phyloP scores from a whole-genome alignment of 2,888 invertebrate genomes.

The Halictus quadricinctus region DNA sequence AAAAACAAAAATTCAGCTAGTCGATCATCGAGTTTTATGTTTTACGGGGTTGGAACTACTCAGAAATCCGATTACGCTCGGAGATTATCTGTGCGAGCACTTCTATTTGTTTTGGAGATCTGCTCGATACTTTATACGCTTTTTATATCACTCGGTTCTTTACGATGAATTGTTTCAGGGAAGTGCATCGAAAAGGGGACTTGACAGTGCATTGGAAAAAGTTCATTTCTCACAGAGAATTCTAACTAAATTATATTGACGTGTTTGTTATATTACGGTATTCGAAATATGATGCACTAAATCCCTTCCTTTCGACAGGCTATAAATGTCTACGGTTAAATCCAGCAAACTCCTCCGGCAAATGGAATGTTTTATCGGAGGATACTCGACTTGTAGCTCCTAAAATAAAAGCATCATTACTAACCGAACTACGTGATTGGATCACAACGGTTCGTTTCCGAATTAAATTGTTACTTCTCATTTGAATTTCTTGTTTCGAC shows the following conservation, averaged over 20 bases:
- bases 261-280: too few relatives aligned
- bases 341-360: not conserved
- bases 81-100: not conserved
- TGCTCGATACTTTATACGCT: not conserved
- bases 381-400: not conserved
- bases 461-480: constrained; percentile 5
- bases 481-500: constrained; percentile 5
- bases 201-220: too few relatives aligned
- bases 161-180: too few relatives aligned
- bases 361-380: not conserved
- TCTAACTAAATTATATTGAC: too few relatives aligned
- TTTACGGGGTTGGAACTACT: not conserved
- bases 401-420: not conserved
- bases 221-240: too few relatives aligned
- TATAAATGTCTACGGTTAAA: not conserved
- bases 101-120: not conserved
- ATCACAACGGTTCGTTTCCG: not conserved
- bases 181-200: too few relatives aligned
- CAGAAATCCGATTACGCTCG: not conserved
- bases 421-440: not conserved
- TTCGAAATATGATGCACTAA: not conserved
- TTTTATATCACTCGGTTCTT: too few relatives aligned
- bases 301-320: not conserved
- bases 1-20: constrained; percentile 25
- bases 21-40: constrained; percentile 17